phyloP scores from a whole-genome alignment of 2,113 vertebrate genomes.

The Phyllopteryx taeniolatus region DNA sequence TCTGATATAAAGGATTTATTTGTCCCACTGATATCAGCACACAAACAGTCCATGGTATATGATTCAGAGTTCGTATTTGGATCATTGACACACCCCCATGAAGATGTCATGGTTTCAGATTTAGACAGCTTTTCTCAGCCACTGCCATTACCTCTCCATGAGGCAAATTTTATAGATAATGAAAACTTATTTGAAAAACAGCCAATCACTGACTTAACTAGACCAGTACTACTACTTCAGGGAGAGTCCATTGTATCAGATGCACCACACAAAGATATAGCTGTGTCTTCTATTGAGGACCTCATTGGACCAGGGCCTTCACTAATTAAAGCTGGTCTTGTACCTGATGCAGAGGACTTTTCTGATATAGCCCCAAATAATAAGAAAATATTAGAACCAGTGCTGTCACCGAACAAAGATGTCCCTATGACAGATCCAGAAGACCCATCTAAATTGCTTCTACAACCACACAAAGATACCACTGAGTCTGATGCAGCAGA shows the following conservation, averaged over 20 bases:
- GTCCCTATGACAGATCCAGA: neutral
- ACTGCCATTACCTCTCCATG: too few species aligned
- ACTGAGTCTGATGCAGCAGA: too few species aligned
- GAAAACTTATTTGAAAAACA: too few species aligned
- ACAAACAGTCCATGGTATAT: neutral
- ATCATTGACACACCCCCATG: too few species aligned
- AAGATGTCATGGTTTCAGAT: too few species aligned
- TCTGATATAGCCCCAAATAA: neutral
- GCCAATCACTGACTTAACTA: neutral
- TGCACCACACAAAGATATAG: neutral
- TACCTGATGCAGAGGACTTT: neutral
- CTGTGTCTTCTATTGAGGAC: neutral
- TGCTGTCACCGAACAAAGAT: neutral
- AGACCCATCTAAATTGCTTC: neutral
- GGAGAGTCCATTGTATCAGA: neutral
- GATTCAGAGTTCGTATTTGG: neutral
- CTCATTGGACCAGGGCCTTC: neutral
- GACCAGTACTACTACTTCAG: neutral
- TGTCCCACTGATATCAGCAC: neutral
- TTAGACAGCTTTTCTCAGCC: too few species aligned
- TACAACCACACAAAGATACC: neutral
- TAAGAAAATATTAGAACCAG: too few species aligned
- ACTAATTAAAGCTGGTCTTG: too few species aligned
- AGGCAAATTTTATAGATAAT: too few species aligned
- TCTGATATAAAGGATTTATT: neutral